Conservation (phyloP, 1,140 invertebrate species). For the Penaeus vannamei region DNA sequence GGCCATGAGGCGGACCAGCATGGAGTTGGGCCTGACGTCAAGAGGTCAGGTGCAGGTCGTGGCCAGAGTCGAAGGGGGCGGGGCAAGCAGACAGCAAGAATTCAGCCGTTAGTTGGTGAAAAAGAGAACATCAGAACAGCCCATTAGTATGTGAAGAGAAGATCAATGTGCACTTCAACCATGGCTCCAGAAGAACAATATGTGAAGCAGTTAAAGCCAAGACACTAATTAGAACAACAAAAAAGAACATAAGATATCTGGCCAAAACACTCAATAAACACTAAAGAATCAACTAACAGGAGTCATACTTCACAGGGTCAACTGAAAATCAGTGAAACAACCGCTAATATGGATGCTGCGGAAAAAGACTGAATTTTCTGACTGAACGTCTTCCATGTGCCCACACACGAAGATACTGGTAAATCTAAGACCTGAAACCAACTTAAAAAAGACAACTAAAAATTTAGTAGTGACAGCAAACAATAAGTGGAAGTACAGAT, state of each 20-base stretch:
- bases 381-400: too few relatives aligned
- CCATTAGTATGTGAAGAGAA: constrained; percentile 1
- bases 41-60: constrained; percentile 31
- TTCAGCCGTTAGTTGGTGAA: constrained; percentile 62
- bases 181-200: constrained; percentile 12
- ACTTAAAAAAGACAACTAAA: too few relatives aligned
- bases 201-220: constrained; percentile 36
- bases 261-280: constrained; percentile 9
- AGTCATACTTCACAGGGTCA: too few relatives aligned
- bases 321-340: too few relatives aligned
- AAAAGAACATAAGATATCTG: background rate
- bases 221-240: constrained; percentile 22
- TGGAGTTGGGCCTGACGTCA: constrained; percentile 61
- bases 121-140: constrained; percentile 60
- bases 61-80: constrained; percentile 46
- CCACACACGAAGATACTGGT: too few relatives aligned
- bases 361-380: too few relatives aligned
- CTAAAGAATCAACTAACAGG: constrained; percentile 21
- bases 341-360: too few relatives aligned
- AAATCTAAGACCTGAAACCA: too few relatives aligned
- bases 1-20: constrained; percentile 63
- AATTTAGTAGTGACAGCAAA: constrained; percentile 14
- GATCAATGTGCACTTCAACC: constrained; percentile 34
- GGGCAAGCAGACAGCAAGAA: constrained; percentile 58
- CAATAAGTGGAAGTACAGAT: constrained; percentile 43